phyloP scores from a whole-genome alignment of 2,113 vertebrate species.

The Eudyptes chrysolophus region DNA sequence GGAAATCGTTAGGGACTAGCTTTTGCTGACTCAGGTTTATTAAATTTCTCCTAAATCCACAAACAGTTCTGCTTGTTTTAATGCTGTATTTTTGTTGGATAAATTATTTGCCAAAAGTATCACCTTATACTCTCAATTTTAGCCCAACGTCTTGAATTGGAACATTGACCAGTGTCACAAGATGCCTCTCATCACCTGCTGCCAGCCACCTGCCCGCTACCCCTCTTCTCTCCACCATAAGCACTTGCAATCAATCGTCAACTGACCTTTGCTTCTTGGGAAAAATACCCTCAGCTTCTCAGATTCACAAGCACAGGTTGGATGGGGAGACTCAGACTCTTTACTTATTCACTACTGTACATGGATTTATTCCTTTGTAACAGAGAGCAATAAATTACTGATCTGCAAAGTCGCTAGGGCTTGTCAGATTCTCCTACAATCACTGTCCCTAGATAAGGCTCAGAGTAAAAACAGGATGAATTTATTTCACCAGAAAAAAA shows the following conservation, averaged over 20 bases:
- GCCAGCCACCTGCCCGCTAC: background rate
- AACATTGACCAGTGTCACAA: background rate
- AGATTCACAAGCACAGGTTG: background rate
- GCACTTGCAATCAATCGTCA: background rate
- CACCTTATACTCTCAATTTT: background rate
- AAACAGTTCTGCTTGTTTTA: background rate
- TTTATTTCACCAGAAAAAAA: background rate
- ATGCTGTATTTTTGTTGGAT: background rate
- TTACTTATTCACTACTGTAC: background rate
- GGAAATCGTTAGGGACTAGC: background rate
- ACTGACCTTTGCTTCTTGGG: background rate
- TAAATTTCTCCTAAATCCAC: background rate
- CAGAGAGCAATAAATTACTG: conserved; percentile 10
- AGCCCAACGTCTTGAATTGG: background rate
- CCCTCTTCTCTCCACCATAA: background rate
- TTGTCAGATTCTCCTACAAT: background rate
- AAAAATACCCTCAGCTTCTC: background rate
- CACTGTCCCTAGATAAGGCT: background rate
- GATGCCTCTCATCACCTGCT: background rate
- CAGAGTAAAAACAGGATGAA: background rate
- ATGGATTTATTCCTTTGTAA: conserved; percentile 6
- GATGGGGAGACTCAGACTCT: background rate
- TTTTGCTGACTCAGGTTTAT: background rate
- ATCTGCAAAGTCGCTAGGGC: background rate
- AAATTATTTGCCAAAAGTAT: background rate